Conservation (phyloP, 2,888 invertebrate species). For the Muscina levida region DNA sequence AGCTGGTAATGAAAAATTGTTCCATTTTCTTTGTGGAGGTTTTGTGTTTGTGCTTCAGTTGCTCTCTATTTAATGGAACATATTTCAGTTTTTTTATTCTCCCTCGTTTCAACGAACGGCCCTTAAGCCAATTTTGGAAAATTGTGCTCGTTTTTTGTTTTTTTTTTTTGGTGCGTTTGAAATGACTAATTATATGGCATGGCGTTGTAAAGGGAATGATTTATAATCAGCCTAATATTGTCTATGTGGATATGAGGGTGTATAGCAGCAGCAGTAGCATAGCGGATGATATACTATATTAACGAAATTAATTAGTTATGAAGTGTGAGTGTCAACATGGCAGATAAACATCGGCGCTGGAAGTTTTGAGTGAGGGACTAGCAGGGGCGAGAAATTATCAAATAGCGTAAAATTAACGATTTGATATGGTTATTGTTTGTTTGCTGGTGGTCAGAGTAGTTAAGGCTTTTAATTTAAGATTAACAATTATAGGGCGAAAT, state of each 20-base stretch:
- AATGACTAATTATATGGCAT: slow-evolving; percentile 61
- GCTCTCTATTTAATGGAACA: neutral
- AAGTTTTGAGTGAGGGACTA: neutral
- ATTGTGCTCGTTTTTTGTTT: slow-evolving; percentile 24
- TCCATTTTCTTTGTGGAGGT: slow-evolving; percentile 71
- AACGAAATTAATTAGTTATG: slow-evolving; percentile 63
- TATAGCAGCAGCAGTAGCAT: slow-evolving; percentile 1
- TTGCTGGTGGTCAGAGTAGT: too few relatives aligned
- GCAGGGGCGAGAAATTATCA: neutral
- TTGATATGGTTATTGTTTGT: slow-evolving; percentile 8
- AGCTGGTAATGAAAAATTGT: slow-evolving; percentile 71
- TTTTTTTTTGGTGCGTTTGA: too few relatives aligned
- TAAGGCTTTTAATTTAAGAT: too few relatives aligned
- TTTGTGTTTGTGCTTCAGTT: slow-evolving; percentile 2
- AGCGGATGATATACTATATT: slow-evolving; percentile 50
- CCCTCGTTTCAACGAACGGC: neutral
- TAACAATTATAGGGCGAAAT: too few relatives aligned
- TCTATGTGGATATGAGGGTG: slow-evolving; percentile 30
- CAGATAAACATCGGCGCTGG: slow-evolving; percentile 13
- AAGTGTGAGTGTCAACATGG: slow-evolving; percentile 47
- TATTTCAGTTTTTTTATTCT: neutral
- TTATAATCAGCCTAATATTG: slow-evolving; percentile 56
- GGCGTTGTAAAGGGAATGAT: slow-evolving; percentile 46
- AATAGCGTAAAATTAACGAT: slow-evolving; percentile 19
- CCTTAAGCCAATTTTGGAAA: neutral